Percentiles rank a stretch among this genome's conserved stretches.
Conservation (phyloP, 2,113 vertebrate species). For the Candoia aspera region DNA sequence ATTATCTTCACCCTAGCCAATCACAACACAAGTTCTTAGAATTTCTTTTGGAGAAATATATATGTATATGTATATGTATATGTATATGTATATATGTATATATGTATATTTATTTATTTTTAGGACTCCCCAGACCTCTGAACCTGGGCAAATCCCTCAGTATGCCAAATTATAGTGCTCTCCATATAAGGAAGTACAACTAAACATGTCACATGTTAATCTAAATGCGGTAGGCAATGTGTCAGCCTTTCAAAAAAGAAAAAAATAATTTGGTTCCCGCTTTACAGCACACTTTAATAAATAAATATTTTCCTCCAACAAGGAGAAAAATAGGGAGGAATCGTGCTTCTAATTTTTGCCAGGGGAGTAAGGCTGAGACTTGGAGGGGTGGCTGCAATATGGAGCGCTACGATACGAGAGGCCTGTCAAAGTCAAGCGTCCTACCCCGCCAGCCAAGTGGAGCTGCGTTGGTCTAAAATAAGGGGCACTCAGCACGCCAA, state of each 20-base stretch:
- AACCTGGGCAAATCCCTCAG: conserved; percentile 74
- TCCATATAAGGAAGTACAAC: conserved; percentile 86
- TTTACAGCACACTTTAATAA: not conserved
- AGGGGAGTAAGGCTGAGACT: not conserved
- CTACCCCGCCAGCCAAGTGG: not conserved
- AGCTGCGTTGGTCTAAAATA: conserved; percentile 9
- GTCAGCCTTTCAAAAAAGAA: conserved; percentile 79
- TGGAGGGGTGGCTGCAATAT: not conserved
- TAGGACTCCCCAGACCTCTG: conserved; percentile 63
- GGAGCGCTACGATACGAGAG: not conserved
- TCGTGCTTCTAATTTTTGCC: not conserved
- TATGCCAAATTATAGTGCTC: conserved; percentile 75
- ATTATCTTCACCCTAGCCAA: conserved; percentile 38
- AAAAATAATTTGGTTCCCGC: conserved; percentile 65
- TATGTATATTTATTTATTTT: too few species aligned
- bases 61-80: too few species aligned
- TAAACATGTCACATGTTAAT: conserved; percentile 87
- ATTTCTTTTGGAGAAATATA: conserved; percentile 23
- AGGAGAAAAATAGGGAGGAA: not conserved
- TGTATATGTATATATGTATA: too few species aligned
- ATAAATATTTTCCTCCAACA: not conserved
- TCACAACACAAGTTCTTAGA: conserved; percentile 26
- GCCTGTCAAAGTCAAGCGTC: not conserved
- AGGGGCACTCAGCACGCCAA: conserved; percentile 18
- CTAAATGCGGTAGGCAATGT: conserved; percentile 77